These are phyloP conservation scores for Manacus vitellinus DNA, from an alignment of 2,113 vertebrate species.

Conservation along the genomic window DNA sequence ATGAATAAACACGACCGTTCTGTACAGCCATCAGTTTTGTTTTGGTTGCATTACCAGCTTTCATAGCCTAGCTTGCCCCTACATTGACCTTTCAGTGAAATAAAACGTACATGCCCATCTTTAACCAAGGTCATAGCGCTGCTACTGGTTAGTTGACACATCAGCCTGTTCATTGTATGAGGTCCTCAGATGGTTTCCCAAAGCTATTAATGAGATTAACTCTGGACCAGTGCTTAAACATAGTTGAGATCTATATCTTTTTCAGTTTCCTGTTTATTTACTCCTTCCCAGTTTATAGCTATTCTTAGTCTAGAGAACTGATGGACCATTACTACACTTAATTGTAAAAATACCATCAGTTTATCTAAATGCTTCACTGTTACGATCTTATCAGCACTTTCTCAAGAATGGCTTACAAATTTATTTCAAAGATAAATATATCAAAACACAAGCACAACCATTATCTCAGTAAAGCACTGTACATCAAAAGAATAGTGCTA, in stretches of 20 bases:
- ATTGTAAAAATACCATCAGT: background rate
- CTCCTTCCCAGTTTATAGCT: background rate
- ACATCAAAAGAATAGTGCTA: background rate
- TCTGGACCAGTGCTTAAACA: background rate
- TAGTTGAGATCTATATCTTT: background rate
- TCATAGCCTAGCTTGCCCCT: background rate
- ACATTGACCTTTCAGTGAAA: background rate
- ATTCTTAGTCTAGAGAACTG: background rate
- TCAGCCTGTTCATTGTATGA: background rate
- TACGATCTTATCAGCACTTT: background rate
- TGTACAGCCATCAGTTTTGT: background rate
- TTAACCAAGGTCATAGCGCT: background rate
- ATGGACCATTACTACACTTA: background rate
- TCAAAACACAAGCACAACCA: background rate
- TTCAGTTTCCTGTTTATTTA: background rate
- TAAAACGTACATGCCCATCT: background rate
- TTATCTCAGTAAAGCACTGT: slow-evolving; percentile 16
- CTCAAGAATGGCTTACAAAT: background rate
- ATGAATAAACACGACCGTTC: background rate
- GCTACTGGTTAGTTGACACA: background rate
- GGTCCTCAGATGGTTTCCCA: background rate
- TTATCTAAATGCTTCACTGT: background rate
- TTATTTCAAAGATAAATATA: slow-evolving; percentile 25
- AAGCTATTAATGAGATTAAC: background rate
- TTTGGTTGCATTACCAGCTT: background rate